Percentiles rank a stretch among this genome's conserved stretches.
Conservation (phyloP, 2,113 vertebrate genomes). For the Scalopus aquaticus region DNA sequence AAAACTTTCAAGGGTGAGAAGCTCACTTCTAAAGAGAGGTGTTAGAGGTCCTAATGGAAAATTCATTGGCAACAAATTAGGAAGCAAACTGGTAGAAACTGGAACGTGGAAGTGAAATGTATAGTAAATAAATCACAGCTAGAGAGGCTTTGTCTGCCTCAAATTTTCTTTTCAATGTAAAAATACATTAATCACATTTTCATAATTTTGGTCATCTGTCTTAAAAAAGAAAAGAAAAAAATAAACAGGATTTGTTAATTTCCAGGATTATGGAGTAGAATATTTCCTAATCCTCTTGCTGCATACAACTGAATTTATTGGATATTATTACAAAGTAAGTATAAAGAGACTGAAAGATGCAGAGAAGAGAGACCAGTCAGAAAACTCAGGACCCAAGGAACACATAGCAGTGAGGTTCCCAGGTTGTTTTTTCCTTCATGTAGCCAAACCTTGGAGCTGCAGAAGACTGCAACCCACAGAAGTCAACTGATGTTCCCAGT, state of each 20-base stretch:
- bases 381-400: background rate
- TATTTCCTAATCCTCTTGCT: background rate
- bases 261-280: background rate
- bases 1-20: background rate
- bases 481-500: background rate
- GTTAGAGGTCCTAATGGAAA: background rate
- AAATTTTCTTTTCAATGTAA: background rate
- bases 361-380: background rate
- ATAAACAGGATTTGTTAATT: background rate
- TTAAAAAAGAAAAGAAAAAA: background rate
- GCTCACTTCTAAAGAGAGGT: background rate
- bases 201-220: background rate
- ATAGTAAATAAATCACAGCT: background rate
- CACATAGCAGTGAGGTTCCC: background rate
- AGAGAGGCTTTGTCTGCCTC: background rate
- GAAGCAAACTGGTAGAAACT: background rate
- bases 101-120: background rate
- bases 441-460: background rate
- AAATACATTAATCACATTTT: background rate
- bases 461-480: background rate
- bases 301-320: background rate
- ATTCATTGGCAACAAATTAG: background rate
- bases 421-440: no score
- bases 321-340: background rate
- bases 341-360: background rate